phyloP scores from a whole-genome alignment of 2,797 vertebrate species.

The Sebastolobus altivelis region DNA sequence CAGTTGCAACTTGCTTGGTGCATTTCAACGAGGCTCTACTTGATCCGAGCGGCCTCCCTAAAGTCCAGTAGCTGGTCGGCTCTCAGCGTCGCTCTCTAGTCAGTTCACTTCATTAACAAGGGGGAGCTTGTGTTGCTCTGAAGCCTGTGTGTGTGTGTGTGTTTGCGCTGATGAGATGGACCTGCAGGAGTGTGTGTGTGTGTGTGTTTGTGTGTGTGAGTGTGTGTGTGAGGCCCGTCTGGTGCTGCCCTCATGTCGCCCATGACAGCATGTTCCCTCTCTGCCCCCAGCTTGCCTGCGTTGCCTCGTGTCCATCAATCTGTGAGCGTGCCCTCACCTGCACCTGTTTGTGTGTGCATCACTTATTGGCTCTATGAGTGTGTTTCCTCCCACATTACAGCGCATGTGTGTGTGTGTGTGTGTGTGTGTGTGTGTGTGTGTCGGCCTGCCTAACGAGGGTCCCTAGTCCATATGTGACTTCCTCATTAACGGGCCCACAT shows the following conservation, averaged over 20 bases:
- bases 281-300: constrained; percentile 65
- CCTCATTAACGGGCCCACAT: constrained; percentile 85
- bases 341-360: constrained; percentile 66
- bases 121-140: constrained; percentile 49
- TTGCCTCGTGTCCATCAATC: constrained; percentile 67
- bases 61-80: constrained; percentile 50
- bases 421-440: constrained; percentile 37
- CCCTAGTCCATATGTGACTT: constrained; percentile 86
- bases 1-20: constrained; percentile 40
- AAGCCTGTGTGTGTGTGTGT: constrained; percentile 51
- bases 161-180: constrained; percentile 30
- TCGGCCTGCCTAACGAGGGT: constrained; percentile 84
- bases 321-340: constrained; percentile 63
- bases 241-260: constrained; percentile 71
- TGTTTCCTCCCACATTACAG: constrained; percentile 38
- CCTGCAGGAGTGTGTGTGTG: constrained; percentile 27
- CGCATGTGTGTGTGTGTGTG: neutral
- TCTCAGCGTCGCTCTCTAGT: constrained; percentile 51
- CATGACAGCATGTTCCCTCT: constrained; percentile 80
- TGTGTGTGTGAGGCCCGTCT: constrained; percentile 61
- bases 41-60: constrained; percentile 61
- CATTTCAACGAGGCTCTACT: constrained; percentile 66
- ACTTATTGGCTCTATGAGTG: constrained; percentile 24
- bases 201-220: constrained; percentile 35
- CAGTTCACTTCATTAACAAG: constrained; percentile 60